These are phyloP conservation scores for Zootoca vivipara DNA, from an alignment of 2,113 vertebrate genomes.

Conservation along the genomic window DNA sequence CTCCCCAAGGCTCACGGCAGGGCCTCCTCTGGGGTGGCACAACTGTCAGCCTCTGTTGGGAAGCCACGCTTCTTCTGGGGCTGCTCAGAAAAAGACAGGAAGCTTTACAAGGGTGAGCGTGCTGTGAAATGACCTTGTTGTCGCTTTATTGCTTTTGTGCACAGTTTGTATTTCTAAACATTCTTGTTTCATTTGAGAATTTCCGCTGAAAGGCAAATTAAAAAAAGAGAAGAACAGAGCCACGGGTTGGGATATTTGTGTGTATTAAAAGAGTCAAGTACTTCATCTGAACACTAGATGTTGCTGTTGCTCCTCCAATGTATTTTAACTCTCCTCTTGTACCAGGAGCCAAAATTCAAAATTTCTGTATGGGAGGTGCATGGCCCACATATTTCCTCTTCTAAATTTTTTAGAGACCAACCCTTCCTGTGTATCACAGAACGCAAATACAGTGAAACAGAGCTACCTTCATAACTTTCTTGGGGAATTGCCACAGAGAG, in stretches of 20 bases:
- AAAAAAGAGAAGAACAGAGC: not conserved
- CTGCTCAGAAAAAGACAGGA: not conserved
- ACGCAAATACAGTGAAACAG: not conserved
- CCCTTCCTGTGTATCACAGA: too few species aligned
- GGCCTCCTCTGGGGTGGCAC: not conserved
- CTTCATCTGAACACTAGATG: not conserved
- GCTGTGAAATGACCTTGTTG: not conserved
- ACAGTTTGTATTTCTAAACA: too few species aligned
- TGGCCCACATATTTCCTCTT: too few species aligned
- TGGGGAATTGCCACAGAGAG: not conserved
- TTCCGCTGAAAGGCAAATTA: not conserved
- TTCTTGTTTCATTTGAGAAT: not conserved
- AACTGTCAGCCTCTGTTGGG: not conserved
- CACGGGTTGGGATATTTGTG: not conserved
- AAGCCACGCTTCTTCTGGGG: not conserved
- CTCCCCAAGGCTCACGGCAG: too few species aligned
- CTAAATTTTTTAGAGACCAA: too few species aligned
- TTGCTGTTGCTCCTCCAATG: not conserved
- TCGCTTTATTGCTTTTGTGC: not conserved
- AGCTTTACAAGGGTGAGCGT: not conserved
- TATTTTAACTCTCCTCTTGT: not conserved
- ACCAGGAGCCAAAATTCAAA: not conserved
- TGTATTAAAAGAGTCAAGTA: not conserved
- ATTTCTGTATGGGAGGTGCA: not conserved
- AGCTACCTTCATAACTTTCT: not conserved